Evolutionary conservation across 2,888 invertebrate species (phyloP), one percentile per base, ranked within the genome.

Genomic region (Cacoxenus indagator): DNA sequence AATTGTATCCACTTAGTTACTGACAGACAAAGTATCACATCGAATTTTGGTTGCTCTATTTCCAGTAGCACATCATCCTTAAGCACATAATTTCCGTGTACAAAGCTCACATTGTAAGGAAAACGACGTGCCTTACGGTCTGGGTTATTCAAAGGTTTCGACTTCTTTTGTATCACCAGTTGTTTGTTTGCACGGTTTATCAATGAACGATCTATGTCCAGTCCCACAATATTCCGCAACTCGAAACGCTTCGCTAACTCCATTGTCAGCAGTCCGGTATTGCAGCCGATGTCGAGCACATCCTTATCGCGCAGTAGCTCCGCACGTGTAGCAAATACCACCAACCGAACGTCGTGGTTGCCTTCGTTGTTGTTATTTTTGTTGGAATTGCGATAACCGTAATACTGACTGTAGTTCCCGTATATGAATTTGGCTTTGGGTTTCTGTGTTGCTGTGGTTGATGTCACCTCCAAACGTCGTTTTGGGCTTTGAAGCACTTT

Each of bases 1-100:
- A 96, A 90, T 82, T 97, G 96, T 76, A 97, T 91, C 96, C 96
- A 97, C 86, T 97, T 97, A 3, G 96, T 96, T 24, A 96, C 91
- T 68, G 95, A 95, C 54, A 97, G 89, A 78, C 96, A 96, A 24
- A 96, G 88, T 73, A 97, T 95, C 3, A 92, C 90, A 87, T 97
- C 95, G 85, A 93, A 96, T 82, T 95, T 94, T 6, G 93, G 91
- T 72, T 91, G 91, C 83, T 95, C 94, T 57, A 91, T 89, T 65
- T 92, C 91, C 14, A 96, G 86, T 64, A 94, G 86, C 6, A 91
- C 90, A 82, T 96, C 95, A 76, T 91, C 91, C 48, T 92, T 92
- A 68, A 95, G 88, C 26, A 96, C 93, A 86, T 95, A 96, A 85
- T 96, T 96, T 29, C 94, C 95, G 91, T 94, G 89, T 54, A 90